Evolutionary conservation across 1,140 invertebrate genomes (phyloP).

Genomic region (Calliphora vicina): DNA sequence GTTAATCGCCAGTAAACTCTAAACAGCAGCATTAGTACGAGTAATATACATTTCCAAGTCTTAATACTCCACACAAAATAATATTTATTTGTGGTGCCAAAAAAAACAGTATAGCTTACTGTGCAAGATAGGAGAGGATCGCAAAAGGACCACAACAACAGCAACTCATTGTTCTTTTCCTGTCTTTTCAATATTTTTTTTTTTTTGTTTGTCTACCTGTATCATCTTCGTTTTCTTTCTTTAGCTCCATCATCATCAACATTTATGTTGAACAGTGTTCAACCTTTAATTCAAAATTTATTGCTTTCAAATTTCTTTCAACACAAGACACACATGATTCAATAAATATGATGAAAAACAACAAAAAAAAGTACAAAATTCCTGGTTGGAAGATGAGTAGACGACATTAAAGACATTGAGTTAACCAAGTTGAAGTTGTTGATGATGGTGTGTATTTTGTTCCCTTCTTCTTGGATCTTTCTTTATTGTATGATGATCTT

Average conservation of each 20-base stretch:
- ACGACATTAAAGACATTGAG: not conserved
- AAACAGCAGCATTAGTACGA: too few species aligned
- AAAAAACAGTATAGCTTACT: too few species aligned
- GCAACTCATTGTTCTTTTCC: not conserved
- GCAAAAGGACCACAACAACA: not conserved
- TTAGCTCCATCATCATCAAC: not conserved
- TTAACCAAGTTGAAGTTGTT: not conserved
- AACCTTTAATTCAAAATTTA: conserved; percentile 26
- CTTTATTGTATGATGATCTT: not conserved
- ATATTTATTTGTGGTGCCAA: too few species aligned
- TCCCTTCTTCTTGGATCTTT: not conserved
- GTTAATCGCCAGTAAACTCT: not conserved
- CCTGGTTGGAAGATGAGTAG: not conserved
- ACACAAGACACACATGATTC: not conserved
- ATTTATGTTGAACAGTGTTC: not conserved
- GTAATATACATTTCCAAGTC: too few species aligned
- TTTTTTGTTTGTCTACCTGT: not conserved
- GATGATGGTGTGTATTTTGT: not conserved
- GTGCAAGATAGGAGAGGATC: too few species aligned
- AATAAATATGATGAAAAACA: not conserved
- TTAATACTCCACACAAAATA: not conserved
- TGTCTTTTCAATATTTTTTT: not conserved
- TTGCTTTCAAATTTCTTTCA: conserved; percentile 12
- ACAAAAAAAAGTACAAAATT: not conserved
- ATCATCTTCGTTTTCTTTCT: not conserved